Base-by-base conservation (phyloP, 1,140 invertebrate genomes). In the Bilobella aurantiaca region DNA sequence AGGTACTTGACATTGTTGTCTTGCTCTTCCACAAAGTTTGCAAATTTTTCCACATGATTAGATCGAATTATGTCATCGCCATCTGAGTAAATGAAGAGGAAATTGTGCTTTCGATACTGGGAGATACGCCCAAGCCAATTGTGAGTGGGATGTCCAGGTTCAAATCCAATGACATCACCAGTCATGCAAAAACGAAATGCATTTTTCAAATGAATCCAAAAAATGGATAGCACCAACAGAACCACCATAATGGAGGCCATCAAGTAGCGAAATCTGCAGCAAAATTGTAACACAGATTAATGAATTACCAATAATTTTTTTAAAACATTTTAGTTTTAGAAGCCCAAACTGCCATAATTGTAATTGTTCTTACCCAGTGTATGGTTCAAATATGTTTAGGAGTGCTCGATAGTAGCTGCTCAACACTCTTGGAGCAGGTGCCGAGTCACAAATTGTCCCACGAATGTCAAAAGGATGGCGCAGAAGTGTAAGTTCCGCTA, bases 371-470 rank as follows among this genome's bases (percentile, higher is more conserved):
- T 3, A 32, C 65, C 67, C 57, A 37, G 71, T 68, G 32, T 74
- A 62, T 37, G 73, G 58, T 74, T 68, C 58, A 65, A 85, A 78
- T 42, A 86, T 84, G 1, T 82, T 83, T 5, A 80, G 79, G 32
- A 84, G 79, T 1, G 85, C 86, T 68, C 78, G 77, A 66, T 81
- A 83, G 14, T 85, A 75, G 16, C 80, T 80, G 3, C 77, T 69
- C 23, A 87, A 71, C 57, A 83, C 79, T 46, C 84, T 76, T 71
- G 84, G 82, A 0, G 86, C 85, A 0, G 87, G 87, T 12, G 83
- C 84, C 61, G 87, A 89, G 74, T 90, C 88, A 73, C 89, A 87
- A 60, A 89, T 86, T 1, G 86, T 83, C 14, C 87, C 87, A 69
- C 82, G 82, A 1, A 89, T 80, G 76, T 85, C 69, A 32, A 81